phyloP scores from a whole-genome alignment of 2,888 invertebrate species.

The Trichacis sp. region DNA sequence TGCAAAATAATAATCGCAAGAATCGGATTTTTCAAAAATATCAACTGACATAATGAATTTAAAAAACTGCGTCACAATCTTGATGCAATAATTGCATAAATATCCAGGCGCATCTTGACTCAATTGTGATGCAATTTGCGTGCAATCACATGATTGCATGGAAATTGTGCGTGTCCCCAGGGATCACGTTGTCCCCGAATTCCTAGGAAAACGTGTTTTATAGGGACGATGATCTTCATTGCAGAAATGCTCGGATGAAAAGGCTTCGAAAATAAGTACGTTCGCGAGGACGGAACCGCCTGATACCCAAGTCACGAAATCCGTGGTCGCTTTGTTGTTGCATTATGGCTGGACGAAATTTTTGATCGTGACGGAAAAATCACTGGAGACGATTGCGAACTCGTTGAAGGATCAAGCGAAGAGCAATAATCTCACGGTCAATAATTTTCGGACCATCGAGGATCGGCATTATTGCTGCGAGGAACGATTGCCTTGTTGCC shows the following conservation, averaged over 20 bases:
- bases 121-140: too few relatives aligned
- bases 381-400: constrained; percentile 85
- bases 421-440: constrained; percentile 85
- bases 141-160: too few relatives aligned
- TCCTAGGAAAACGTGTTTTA: too few relatives aligned
- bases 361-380: constrained; percentile 86
- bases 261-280: constrained; percentile 87
- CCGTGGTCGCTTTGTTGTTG: constrained; percentile 88
- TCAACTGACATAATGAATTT: too few relatives aligned
- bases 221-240: too few relatives aligned
- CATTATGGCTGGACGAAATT: constrained; percentile 96
- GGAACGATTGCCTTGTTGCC: constrained; percentile 81
- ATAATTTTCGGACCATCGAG: constrained; percentile 79
- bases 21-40: too few relatives aligned
- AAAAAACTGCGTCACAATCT: too few relatives aligned
- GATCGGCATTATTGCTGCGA: constrained; percentile 84
- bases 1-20: too few relatives aligned
- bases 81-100: too few relatives aligned
- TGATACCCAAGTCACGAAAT: constrained; percentile 95
- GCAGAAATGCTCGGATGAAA: constrained; percentile 95
- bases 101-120: too few relatives aligned
- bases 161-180: too few relatives aligned
- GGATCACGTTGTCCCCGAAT: too few relatives aligned
- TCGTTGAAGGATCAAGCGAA: constrained; percentile 83
- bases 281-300: constrained; percentile 95